Evolutionary conservation across 2,113 vertebrate genomes (phyloP).

Genomic region (Caranx melampygus): DNA sequence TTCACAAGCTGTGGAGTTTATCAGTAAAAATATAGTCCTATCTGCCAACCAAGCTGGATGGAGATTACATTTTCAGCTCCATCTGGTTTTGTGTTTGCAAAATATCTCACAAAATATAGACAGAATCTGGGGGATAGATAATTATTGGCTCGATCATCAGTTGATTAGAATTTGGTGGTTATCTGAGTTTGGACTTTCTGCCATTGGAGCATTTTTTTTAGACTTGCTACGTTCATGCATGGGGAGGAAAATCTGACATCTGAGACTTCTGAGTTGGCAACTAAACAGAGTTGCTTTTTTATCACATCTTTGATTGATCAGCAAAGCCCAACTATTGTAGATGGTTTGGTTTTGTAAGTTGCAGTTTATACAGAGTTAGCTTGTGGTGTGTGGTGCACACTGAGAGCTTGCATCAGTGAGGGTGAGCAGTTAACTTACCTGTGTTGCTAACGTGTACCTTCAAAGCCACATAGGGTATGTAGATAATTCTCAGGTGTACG

Average conservation of each 20-base stretch:
- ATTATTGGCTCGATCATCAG: constrained; percentile 32
- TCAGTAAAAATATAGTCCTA: constrained; percentile 26
- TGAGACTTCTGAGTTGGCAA: constrained; percentile 29
- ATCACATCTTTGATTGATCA: constrained; percentile 5
- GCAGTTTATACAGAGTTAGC: not conserved
- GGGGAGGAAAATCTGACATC: constrained; percentile 31
- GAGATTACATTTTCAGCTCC: constrained; percentile 54
- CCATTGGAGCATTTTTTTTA: constrained; percentile 19
- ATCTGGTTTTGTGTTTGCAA: constrained; percentile 55
- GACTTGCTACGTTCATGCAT: constrained; percentile 23
- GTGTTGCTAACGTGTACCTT: not conserved
- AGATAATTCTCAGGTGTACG: constrained; percentile 2
- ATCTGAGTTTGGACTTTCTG: constrained; percentile 43
- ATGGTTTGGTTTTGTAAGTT: not conserved
- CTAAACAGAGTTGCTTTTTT: constrained; percentile 9
- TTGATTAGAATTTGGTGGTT: constrained; percentile 40
- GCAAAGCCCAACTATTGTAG: constrained; percentile 9
- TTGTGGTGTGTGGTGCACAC: not conserved
- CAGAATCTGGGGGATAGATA: constrained; percentile 26
- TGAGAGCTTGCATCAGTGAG: not conserved
- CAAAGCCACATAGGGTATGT: not conserved
- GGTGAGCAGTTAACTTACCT: not conserved
- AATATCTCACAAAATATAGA: constrained; percentile 43
- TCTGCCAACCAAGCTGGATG: constrained; percentile 51
- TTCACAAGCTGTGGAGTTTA: constrained; percentile 18